Base-by-base conservation (phyloP, 2,113 vertebrate genomes). In the Corythoichthys haematopterus region DNA sequence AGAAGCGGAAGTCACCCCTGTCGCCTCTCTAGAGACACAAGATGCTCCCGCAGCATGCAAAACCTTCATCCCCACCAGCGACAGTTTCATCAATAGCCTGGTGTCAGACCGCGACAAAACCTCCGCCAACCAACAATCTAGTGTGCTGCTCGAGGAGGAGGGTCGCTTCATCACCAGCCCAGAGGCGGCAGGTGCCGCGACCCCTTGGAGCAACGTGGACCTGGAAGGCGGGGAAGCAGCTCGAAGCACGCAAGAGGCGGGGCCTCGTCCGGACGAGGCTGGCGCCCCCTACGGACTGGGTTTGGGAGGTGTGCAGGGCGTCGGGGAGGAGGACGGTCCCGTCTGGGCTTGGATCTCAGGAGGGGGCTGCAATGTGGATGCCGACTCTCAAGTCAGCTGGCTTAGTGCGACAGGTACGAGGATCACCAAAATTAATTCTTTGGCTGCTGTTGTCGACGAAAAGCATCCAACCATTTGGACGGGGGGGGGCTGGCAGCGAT, bases 311-410 rank as follows among this genome's bases (percentile, higher is more conserved):
- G 82, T 85, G 1, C 93, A 87, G 0, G 84, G 84, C 2, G 64
- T 83, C 0, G 93, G 93, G 0, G 92, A 94, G 38, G 94, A 91
- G 69, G 90, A 92, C 2, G 80, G 75, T 3, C 93, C 93, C 0
- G 85, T 94, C 53, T 99, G 97, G 97, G 85, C 93, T 71, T 98
- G 96, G 97, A 92, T 98, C 66, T 94, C 93, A 0, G 95, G 94
- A 6, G 94, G 94, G 43, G 93, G 93, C 81, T 99, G 96, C 2
- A 85, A 93, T 0, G 91, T 98, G 4, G 92, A 95, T n/a, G 80
- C 91, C 0, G 84, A 81, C 45, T 90, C 90, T 2, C 78, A 80
- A 0, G 77, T 94, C 78, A 94, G 91, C 82, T 99, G 96, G 97
- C 95, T 98, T 71, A 92, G 91, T 38, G 70, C 82, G 36, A 79